phyloP scores from a whole-genome alignment of 1,140 invertebrate species.

The Apis dorsata region DNA sequence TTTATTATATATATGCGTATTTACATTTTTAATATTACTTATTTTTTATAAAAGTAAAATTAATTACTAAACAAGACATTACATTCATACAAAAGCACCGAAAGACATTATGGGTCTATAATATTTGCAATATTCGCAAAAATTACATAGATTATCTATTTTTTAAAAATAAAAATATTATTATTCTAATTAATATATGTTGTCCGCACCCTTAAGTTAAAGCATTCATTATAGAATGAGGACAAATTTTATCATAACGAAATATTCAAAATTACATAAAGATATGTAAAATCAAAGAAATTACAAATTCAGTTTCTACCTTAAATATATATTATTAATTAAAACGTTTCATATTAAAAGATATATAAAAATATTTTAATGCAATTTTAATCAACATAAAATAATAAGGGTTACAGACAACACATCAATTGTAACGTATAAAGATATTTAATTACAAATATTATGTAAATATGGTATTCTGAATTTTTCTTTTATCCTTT shows the following conservation, averaged over 20 bases:
- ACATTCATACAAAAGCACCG: slow-evolving; percentile 68
- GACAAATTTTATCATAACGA: background rate
- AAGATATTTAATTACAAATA: slow-evolving; percentile 10
- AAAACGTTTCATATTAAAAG: background rate
- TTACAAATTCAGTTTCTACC: background rate
- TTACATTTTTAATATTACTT: slow-evolving; percentile 50
- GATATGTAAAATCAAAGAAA: background rate
- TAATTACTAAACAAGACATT: slow-evolving; percentile 71
- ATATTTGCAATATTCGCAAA: slow-evolving; percentile 34
- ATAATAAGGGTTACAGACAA: slow-evolving; percentile 4
- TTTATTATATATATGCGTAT: slow-evolving; percentile 69
- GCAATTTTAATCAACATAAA: background rate
- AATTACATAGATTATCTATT: background rate
- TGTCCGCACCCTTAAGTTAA: background rate
- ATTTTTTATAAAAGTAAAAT: slow-evolving; percentile 70
- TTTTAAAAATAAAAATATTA: background rate
- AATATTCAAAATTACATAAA: background rate
- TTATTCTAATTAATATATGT: background rate
- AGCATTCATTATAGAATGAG: background rate
- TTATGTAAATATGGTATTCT: background rate
- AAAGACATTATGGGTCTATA: slow-evolving; percentile 61
- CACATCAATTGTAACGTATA: background rate
- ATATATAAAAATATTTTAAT: background rate
- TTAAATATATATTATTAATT: background rate
- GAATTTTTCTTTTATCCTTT: background rate